Percentiles rank a stretch among this genome's conserved stretches.
phyloP scores from a whole-genome alignment of 2,113 vertebrate genomes.

The Marmota flaviventris region DNA sequence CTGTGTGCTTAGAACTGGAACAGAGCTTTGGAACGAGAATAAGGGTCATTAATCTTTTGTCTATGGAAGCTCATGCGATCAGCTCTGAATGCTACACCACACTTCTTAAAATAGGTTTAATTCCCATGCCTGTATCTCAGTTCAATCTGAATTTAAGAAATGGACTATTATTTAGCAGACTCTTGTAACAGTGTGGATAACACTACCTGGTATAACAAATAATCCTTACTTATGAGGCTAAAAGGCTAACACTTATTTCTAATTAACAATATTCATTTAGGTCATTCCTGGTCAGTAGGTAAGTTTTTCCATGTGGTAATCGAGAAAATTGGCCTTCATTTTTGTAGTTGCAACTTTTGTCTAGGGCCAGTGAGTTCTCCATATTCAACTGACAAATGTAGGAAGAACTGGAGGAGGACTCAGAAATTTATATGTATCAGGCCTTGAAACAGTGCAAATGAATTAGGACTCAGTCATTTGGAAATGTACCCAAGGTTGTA shows the following conservation, averaged over 20 bases:
- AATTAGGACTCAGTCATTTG: background rate
- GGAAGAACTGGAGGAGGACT: background rate
- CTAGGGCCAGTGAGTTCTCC: accelerated
- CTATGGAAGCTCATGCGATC: background rate
- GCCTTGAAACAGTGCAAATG: background rate
- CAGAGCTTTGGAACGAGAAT: background rate
- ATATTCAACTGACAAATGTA: background rate
- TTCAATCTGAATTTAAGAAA: constrained; percentile 19
- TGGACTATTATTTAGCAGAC: background rate
- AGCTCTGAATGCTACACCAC: background rate
- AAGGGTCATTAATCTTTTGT: background rate
- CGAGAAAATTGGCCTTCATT: background rate
- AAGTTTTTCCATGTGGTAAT: background rate
- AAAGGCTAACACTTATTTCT: background rate
- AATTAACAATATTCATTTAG: background rate
- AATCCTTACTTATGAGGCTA: background rate
- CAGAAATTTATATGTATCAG: background rate
- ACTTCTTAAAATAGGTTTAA: background rate
- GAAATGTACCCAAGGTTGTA: background rate
- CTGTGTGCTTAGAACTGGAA: background rate
- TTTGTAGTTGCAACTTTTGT: accelerated
- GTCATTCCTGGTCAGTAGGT: accelerated
- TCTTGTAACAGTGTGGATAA: background rate
- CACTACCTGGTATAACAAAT: background rate
- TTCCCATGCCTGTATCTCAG: background rate